Percentiles rank a stretch among this genome's conserved stretches.
phyloP scores from a whole-genome alignment of 2,113 vertebrate species.

The Nothobranchius kuhntae region DNA sequence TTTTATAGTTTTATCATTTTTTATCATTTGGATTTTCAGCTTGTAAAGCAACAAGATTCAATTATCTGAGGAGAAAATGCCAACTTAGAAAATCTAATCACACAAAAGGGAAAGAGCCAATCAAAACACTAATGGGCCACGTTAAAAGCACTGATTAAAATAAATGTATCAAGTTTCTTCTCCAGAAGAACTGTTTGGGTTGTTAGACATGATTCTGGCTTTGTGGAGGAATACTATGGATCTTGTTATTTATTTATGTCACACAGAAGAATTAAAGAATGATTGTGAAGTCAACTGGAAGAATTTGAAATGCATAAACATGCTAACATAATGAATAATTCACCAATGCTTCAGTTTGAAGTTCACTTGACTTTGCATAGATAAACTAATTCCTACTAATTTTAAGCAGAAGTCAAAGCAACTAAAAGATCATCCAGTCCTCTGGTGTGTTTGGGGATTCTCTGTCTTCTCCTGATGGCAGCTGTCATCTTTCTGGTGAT shows the following conservation, averaged over 20 bases:
- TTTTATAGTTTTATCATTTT: too few species aligned
- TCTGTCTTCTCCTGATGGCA: slow-evolving; percentile 23
- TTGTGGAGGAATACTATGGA: background rate
- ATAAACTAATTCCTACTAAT: background rate
- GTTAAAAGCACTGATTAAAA: too few species aligned
- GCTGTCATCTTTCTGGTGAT: background rate
- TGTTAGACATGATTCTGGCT: background rate
- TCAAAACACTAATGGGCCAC: too few species aligned
- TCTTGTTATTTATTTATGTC: background rate
- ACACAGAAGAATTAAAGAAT: background rate
- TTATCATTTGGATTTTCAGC: too few species aligned
- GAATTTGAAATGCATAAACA: background rate
- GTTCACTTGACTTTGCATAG: too few species aligned
- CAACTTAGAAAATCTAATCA: too few species aligned
- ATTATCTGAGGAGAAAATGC: too few species aligned
- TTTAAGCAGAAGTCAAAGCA: slow-evolving; percentile 14
- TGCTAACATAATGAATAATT: background rate
- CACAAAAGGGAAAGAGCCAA: too few species aligned
- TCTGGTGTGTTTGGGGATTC: slow-evolving; percentile 6
- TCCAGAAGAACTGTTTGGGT: too few species aligned
- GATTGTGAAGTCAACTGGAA: background rate
- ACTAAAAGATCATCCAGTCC: background rate
- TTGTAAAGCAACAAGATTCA: too few species aligned
- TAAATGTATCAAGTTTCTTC: too few species aligned
- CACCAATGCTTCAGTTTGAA: background rate